Conservation (phyloP, 30 jellyfish, hydroid and myxozoan genomes). For the Morbakka virulenta region DNA sequence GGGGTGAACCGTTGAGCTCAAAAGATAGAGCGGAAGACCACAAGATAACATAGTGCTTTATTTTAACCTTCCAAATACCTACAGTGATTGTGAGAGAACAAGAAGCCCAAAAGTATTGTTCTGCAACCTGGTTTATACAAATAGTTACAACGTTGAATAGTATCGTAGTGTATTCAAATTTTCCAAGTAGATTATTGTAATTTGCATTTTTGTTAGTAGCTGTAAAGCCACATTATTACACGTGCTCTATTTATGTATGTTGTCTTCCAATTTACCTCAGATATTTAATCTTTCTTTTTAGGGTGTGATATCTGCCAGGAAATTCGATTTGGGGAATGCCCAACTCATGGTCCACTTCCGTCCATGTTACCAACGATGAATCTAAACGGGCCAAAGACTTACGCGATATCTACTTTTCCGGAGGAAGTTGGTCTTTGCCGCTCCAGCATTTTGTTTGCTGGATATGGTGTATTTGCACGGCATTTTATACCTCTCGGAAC, state of each 20-base stretch:
- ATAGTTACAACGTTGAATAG: too few species aligned
- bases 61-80: too few species aligned
- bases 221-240: too few species aligned
- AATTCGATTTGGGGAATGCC: slow-evolving; percentile 96
- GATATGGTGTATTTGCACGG: slow-evolving; percentile 96
- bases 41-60: too few species aligned
- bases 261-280: neutral
- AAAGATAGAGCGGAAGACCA: too few species aligned
- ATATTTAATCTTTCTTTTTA: neutral
- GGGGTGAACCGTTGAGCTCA: too few species aligned
- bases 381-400: slow-evolving; percentile 76
- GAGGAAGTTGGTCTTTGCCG: slow-evolving; percentile 97
- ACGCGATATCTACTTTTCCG: slow-evolving; percentile 95
- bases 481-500: slow-evolving; percentile 94
- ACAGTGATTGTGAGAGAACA: too few species aligned
- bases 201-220: too few species aligned
- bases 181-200: too few species aligned
- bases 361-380: slow-evolving; percentile 70
- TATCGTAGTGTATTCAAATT: too few species aligned
- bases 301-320: slow-evolving; percentile 99
- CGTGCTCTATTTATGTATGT: neutral
- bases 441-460: slow-evolving; percentile 90
- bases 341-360: slow-evolving; percentile 85
- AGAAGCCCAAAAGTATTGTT: too few species aligned
- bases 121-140: too few species aligned